Evolutionary conservation across 2,888 invertebrate genomes (phyloP).

Genomic region (Protodeltote pygarga): DNA sequence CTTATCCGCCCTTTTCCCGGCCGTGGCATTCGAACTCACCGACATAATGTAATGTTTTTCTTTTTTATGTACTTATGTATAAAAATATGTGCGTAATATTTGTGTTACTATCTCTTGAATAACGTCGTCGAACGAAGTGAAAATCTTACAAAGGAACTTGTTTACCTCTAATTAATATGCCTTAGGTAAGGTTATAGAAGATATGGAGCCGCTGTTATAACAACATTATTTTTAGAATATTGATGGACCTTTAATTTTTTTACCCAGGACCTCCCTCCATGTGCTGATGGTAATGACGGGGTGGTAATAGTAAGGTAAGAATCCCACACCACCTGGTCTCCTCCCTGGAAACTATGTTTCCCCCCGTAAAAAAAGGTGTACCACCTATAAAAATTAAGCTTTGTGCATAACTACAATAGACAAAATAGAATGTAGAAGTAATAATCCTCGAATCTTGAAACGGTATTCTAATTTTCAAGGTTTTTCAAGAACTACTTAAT

Average conservation of each 20-base stretch:
- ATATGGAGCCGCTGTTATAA: slow-evolving; percentile 48
- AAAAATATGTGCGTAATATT: slow-evolving; percentile 32
- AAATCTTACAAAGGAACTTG: slow-evolving; percentile 79
- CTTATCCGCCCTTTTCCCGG: neutral
- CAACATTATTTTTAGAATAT: neutral
- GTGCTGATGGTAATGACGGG: neutral
- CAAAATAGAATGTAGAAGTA: no score
- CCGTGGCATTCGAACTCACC: slow-evolving; percentile 16
- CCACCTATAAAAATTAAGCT: no score
- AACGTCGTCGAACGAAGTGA: slow-evolving; percentile 67
- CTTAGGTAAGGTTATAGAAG: slow-evolving; percentile 56
- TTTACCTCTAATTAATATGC: slow-evolving; percentile 84
- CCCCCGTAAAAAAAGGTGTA: no score
- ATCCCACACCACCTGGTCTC: no score
- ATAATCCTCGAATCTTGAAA: no score
- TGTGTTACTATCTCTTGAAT: slow-evolving; percentile 55
- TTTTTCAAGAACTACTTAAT: no score
- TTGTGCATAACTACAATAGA: no score
- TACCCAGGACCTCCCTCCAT: neutral
- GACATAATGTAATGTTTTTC: slow-evolving; percentile 22
- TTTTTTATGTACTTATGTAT: slow-evolving; percentile 8
- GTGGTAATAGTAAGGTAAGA: no score
- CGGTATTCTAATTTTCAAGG: no score
- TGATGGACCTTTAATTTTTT: neutral
- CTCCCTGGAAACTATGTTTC: no score